Conservation (phyloP, 2,888 invertebrate species). For the Meta bourneti region DNA sequence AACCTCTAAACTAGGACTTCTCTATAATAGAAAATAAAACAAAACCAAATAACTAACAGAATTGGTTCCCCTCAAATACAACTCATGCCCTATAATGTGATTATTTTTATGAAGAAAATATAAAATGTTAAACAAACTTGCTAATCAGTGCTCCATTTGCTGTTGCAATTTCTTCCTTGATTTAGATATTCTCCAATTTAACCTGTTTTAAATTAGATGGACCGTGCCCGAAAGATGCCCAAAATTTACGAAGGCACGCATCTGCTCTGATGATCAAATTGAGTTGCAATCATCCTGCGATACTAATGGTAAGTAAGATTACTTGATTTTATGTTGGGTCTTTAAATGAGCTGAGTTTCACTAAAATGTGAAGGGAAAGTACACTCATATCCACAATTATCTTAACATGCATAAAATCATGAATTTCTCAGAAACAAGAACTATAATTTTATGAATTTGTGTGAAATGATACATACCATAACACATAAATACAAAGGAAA, state of each 20-base stretch:
- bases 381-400: too few species aligned
- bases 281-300: conserved; percentile 91
- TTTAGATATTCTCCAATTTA: conserved; percentile 89
- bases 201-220: conserved; percentile 87
- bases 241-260: conserved; percentile 93
- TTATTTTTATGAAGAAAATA: too few species aligned
- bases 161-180: not conserved
- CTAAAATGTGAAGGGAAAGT: not conserved
- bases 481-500: too few species aligned
- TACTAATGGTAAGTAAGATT: conserved; percentile 84
- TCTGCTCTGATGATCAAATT: conserved; percentile 94
- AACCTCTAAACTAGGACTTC: too few species aligned
- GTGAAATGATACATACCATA: too few species aligned
- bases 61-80: too few species aligned
- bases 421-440: too few species aligned
- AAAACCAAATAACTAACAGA: too few species aligned
- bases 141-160: not conserved
- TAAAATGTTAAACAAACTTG: not conserved
- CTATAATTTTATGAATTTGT: too few species aligned
- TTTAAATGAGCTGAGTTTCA: not conserved
- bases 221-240: conserved; percentile 87
- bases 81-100: too few species aligned
- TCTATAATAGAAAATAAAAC: too few species aligned
- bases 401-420: too few species aligned
- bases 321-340: not conserved